A percentile compares a stretch with the other conserved stretches of the same genome.
Conservation (phyloP, 2,797 vertebrate species). For the Bovichtus variegatus region DNA sequence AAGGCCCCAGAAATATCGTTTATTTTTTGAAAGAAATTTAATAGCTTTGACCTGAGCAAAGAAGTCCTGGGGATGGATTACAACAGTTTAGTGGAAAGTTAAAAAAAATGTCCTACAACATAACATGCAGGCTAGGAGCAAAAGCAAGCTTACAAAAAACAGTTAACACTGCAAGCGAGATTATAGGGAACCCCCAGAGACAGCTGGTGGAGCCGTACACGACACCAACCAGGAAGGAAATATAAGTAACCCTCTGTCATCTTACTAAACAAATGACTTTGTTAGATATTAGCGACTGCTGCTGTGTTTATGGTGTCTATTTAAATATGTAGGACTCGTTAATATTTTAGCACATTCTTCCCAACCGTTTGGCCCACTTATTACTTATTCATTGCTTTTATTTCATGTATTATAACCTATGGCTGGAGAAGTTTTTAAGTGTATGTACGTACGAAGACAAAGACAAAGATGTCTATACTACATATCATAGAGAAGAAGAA, state of each 20-base stretch:
- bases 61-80: background rate
- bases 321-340: background rate
- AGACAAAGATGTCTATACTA: too few relatives aligned
- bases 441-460: too few relatives aligned
- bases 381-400: background rate
- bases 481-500: too few relatives aligned
- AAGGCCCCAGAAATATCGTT: background rate
- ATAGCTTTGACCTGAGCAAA: background rate
- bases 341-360: background rate
- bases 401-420: background rate
- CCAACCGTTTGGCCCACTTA: background rate
- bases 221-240: background rate
- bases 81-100: background rate
- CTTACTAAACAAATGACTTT: background rate
- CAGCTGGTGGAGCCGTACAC: background rate
- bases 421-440: background rate
- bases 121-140: background rate
- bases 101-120: background rate
- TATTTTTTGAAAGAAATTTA: background rate
- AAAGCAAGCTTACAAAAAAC: background rate
- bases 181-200: background rate
- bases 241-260: too few relatives aligned
- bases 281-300: background rate
- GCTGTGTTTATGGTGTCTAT: background rate
- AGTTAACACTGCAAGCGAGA: background rate